These are phyloP conservation scores for Nothura maculosa DNA, from an alignment of 2,797 vertebrate genomes.

Conservation along the genomic window DNA sequence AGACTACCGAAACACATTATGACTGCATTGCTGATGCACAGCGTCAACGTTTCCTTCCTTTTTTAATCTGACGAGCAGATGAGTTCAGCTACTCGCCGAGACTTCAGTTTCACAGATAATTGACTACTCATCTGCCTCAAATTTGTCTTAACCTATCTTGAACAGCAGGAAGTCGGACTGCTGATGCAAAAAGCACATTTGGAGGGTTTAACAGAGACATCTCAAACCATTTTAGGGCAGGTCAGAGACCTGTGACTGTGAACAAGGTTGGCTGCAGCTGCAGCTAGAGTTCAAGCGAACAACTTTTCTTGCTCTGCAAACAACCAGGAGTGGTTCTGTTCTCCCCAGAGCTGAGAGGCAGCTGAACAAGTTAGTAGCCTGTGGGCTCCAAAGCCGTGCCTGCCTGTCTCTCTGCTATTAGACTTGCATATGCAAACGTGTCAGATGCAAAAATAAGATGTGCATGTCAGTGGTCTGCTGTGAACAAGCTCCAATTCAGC, in stretches of 20 bases:
- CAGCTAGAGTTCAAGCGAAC: neutral
- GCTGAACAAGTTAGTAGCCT: neutral
- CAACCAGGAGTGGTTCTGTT: neutral
- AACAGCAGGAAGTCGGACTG: neutral
- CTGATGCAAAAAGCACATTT: neutral
- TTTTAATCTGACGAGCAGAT: neutral
- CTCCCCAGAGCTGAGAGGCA: neutral
- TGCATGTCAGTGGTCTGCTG: neutral
- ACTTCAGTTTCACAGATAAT: slow-evolving; percentile 3
- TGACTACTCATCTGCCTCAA: neutral
- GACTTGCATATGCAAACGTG: neutral
- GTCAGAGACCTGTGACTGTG: neutral
- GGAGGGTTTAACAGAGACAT: neutral
- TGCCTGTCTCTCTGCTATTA: neutral
- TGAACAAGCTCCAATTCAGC: neutral
- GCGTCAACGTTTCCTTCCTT: neutral
- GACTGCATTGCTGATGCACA: neutral
- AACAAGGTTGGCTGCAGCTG: neutral
- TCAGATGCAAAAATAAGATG: neutral
- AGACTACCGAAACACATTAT: neutral
- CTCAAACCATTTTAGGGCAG: neutral
- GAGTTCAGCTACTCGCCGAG: neutral
- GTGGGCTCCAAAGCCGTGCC: neutral
- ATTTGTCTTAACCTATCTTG: neutral
- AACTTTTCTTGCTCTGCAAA: neutral